Base-by-base conservation (phyloP, 1,140 invertebrate genomes). In the Streblospio benedicti region DNA sequence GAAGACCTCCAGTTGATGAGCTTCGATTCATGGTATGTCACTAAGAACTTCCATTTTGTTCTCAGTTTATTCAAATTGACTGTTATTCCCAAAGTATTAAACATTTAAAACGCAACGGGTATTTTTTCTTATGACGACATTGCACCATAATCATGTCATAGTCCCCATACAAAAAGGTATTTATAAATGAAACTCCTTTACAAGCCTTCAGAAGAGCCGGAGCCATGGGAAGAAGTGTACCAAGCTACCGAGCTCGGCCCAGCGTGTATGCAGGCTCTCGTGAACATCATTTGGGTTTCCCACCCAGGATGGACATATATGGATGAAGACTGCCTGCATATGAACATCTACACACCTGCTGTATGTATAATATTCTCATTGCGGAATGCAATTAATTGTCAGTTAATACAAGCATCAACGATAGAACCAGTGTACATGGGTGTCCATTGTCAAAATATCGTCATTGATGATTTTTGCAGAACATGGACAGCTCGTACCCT, bases 311-410 rank as follows among this genome's bases (percentile, higher is more conserved):
- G 43, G 23, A 47, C 45, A 4, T 85, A 88, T 69, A 88, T 93
- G 72, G 85, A 93, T 68, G 93, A 97, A 80, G 92, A 96, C 72
- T 96, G 93, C 68, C 82, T 97, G 0, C 96, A 94, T 71, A 80
- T 97, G 33, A 96, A 96, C 70, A 83, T 97, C 38, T 95, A 86
- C 74, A 87, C 89, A 6, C 93, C 93, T 25, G 83, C 85, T 74
- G 88, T 91, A 18, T 38, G 6, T 9, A 52, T 23, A 27, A n/a
- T n/a, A n/a, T n/a, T n/a, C n/a, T n/a, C n/a, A 30, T 14, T 9
- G 25, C 4, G 35, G 9, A 9, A n/a, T 38, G 9, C n/a, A n/a
- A 9, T 38, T 38, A n/a, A 38, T 38, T 38, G 35, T 38, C 9
- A 9, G 9, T 9, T 9, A 38, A 9, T 38, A 38, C 35, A n/a